phyloP scores from a whole-genome alignment of 2,113 vertebrate species.

The Centropristis striata region DNA sequence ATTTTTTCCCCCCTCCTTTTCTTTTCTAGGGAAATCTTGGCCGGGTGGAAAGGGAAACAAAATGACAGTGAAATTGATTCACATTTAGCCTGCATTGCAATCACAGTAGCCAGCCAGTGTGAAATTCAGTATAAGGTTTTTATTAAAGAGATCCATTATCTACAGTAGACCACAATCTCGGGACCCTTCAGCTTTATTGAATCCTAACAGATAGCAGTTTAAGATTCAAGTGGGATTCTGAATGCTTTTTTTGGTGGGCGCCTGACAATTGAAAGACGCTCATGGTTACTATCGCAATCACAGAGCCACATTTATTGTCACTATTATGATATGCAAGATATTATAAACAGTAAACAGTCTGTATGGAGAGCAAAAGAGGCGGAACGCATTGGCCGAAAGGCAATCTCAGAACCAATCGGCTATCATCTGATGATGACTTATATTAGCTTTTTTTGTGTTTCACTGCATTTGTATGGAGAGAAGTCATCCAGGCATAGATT shows the following conservation, averaged over 20 bases:
- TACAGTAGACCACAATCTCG: constrained; percentile 41
- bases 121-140: constrained; percentile 53
- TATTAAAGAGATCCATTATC: constrained; percentile 58
- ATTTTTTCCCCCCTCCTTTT: neutral
- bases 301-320: constrained; percentile 7
- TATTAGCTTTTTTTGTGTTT: too few relatives aligned
- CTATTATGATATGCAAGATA: neutral
- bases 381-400: too few relatives aligned
- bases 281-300: neutral
- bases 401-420: too few relatives aligned
- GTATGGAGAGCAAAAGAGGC: too few relatives aligned
- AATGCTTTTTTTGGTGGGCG: neutral
- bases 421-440: too few relatives aligned
- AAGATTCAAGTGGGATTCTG: constrained; percentile 32
- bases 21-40: constrained; percentile 36
- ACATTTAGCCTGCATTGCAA: constrained; percentile 64
- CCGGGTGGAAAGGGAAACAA: constrained; percentile 39
- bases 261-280: constrained; percentile 16
- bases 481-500: too few relatives aligned
- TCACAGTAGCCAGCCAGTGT: constrained; percentile 65
- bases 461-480: too few relatives aligned
- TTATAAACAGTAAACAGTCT: too few relatives aligned
- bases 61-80: constrained; percentile 66
- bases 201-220: constrained; percentile 44
- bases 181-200: constrained; percentile 41